Evolutionary conservation across 2,113 vertebrate genomes (phyloP).

Genomic region (Anguilla rostrata): DNA sequence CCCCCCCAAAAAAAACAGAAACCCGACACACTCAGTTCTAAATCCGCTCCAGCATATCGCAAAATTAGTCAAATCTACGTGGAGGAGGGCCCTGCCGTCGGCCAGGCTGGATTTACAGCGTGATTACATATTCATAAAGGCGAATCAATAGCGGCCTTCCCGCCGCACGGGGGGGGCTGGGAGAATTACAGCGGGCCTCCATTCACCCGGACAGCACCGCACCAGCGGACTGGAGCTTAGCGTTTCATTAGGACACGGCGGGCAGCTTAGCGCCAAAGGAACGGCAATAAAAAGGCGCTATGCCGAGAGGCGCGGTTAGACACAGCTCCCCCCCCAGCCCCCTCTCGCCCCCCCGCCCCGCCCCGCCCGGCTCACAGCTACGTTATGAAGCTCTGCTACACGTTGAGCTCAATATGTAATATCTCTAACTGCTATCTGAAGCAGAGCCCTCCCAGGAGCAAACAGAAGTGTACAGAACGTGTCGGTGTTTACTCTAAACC

Average conservation of each 20-base stretch:
- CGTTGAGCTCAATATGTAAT: neutral
- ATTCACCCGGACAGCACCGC: conserved; percentile 51
- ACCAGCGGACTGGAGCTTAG: conserved; percentile 42
- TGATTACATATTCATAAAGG: conserved; percentile 67
- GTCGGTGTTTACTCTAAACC: neutral
- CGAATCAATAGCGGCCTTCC: conserved; percentile 64
- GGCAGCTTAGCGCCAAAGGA: conserved; percentile 11
- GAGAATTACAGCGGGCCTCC: conserved; percentile 62
- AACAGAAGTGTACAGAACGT: neutral
- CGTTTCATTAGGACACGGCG: conserved; percentile 34
- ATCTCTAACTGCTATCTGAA: neutral
- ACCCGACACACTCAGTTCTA: neutral
- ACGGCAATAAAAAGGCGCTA: conserved; percentile 6
- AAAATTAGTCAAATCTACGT: neutral
- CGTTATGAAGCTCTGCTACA: neutral
- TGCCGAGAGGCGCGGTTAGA: neutral
- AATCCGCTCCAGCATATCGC: neutral
- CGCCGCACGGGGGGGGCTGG: conserved; percentile 45
- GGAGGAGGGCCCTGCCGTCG: conserved; percentile 4
- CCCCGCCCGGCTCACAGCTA: neutral
- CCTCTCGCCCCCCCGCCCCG: neutral
- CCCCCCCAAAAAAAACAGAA: neutral
- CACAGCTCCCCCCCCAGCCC: neutral
- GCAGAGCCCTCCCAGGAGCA: neutral
- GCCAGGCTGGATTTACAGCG: conserved; percentile 45